Evolutionary conservation across 2,888 invertebrate genomes (phyloP), one percentile per base, ranked within the genome.

Genomic region (Drosophila austrosaltans): DNA sequence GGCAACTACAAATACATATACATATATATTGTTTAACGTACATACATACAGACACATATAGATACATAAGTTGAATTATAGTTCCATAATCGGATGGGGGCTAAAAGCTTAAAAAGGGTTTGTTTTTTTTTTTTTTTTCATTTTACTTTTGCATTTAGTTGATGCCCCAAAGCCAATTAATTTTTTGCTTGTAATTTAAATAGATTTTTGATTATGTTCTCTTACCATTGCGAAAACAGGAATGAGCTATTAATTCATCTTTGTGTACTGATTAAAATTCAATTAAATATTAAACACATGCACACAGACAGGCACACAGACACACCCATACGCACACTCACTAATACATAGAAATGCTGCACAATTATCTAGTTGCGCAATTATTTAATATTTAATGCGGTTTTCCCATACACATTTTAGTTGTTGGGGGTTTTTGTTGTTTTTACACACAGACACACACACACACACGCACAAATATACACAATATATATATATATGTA

Each of bases 221-320:
- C 25, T 12, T 25, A 48, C 48, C 16, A 25, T 48, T 25, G 44
- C 44, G 44, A 48, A 25, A 22, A 48, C 10, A 48, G 48, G 22
- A 48, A 10, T 25, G 48, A 48, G 48, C 22, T 25, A 48, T 48
- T 48, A 48, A 8, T 22, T 48, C n/a, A 22, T 48, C 44, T 10
- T 48, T 42, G 42, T 42, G 42, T 42, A 16, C 42, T 6, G 16
- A 42, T 32, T 53, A 53, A 68, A 68, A 68, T 69, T 59, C 36
- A 36, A 10, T 36, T 68, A 70, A 69, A 69, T 57, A 69, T 69
- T 53, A 42, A 70, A 16, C 16, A 10, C 32, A 20, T 3, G 28
- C 39, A 57, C 25, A 25, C 22, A 2, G 7, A 58, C 2, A 58
- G 12, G n/a, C 2, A n/a, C 12, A 3, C 44, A 20, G 4, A 25